These are phyloP conservation scores for Bolinopsis microptera DNA, from an alignment of 37 sponge, comb jelly and placozoan genomes.

Conservation along the genomic window DNA sequence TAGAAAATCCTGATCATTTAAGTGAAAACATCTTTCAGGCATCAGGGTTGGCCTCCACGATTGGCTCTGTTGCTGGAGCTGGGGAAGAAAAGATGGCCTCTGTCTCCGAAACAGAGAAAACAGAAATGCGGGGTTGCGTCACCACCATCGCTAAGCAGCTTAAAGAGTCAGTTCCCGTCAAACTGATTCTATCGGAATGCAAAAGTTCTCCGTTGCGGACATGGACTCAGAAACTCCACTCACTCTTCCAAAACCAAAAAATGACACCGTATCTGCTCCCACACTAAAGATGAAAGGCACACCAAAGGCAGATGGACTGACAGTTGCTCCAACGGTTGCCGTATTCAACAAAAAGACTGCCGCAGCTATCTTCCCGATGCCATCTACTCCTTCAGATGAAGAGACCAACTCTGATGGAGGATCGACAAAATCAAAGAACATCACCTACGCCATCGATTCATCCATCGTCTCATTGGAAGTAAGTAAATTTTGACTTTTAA, in stretches of 20 bases:
- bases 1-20: no score
- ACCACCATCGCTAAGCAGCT: neutral
- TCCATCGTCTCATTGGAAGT: neutral
- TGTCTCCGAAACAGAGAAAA: neutral
- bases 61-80: neutral
- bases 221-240: neutral
- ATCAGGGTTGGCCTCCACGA: neutral
- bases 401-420: neutral
- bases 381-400: neutral
- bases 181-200: neutral
- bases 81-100: neutral
- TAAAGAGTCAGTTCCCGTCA: neutral
- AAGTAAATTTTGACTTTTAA: neutral
- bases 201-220: neutral
- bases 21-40: no score
- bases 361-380: neutral
- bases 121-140: neutral
- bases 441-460: neutral
- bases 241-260: neutral
- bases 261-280: neutral
- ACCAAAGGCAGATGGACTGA: neutral
- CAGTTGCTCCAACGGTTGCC: constrained; percentile 41
- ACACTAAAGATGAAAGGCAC: neutral
- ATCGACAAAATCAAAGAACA: neutral
- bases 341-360: constrained; percentile 1